phyloP scores from a whole-genome alignment of 2,888 invertebrate genomes.

The Melitaea athalia region DNA sequence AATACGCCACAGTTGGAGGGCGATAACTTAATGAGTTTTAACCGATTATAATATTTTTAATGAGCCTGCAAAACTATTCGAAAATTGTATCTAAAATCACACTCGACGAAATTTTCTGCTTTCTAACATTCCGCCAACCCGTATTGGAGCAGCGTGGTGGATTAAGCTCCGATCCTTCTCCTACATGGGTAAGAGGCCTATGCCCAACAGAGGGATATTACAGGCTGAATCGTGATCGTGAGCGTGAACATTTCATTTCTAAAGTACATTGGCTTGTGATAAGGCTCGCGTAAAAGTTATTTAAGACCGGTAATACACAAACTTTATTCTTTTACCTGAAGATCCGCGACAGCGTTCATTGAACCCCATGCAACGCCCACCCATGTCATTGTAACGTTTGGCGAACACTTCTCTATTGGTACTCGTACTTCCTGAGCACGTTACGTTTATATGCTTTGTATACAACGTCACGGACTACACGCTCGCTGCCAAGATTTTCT shows the following conservation, averaged over 20 bases:
- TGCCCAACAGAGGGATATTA: too few species aligned
- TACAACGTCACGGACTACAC: conserved; percentile 31
- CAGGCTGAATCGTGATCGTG: too few species aligned
- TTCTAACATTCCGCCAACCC: too few species aligned
- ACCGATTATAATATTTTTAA: conserved; percentile 13
- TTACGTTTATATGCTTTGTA: conserved; percentile 38
- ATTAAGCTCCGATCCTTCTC: too few species aligned
- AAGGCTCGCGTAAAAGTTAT: conserved; percentile 14
- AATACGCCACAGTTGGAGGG: conserved; percentile 53
- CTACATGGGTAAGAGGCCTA: too few species aligned
- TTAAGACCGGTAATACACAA: conserved; percentile 18
- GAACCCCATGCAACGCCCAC: conserved; percentile 72
- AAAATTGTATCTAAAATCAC: background rate
- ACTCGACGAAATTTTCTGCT: conserved; percentile 7
- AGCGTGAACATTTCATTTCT: background rate
- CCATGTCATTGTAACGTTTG: conserved; percentile 67
- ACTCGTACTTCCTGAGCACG: conserved; percentile 63
- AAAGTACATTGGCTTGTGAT: conserved; percentile 19
- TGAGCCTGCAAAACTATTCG: background rate
- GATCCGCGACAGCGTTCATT: conserved; percentile 75
- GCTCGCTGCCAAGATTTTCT: conserved; percentile 32
- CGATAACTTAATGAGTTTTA: conserved; percentile 30
- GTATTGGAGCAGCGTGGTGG: too few species aligned
- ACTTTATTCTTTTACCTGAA: conserved; percentile 55
- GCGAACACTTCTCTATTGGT: conserved; percentile 64